These are phyloP conservation scores for Griposia aprilina DNA, from an alignment of 2,888 invertebrate species.

Conservation along the genomic window DNA sequence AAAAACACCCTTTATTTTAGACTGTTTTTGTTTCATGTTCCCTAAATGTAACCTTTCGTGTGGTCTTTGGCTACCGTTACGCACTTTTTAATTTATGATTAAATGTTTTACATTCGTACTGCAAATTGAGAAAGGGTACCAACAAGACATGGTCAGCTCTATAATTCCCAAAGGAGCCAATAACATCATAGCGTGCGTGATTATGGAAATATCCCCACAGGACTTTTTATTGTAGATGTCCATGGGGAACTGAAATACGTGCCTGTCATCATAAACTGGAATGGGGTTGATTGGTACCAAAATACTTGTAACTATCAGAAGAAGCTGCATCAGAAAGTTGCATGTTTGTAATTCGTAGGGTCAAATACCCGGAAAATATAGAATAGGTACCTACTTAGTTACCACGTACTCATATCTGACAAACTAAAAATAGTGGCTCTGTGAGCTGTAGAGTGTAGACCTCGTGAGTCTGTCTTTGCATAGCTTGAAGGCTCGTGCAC, in stretches of 20 bases:
- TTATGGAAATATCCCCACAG: conserved; percentile 60
- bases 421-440: too few species aligned
- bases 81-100: conserved; percentile 34
- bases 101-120: conserved; percentile 20
- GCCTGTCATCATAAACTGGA: conserved; percentile 45
- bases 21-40: not conserved
- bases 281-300: conserved; percentile 36
- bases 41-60: not conserved
- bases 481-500: too few species aligned
- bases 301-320: not conserved
- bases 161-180: conserved; percentile 39
- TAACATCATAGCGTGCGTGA: conserved; percentile 60
- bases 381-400: not conserved
- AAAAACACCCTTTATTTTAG: conserved; percentile 21
- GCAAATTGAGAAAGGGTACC: conserved; percentile 39
- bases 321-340: not conserved
- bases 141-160: conserved; percentile 44
- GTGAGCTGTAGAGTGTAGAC: too few species aligned
- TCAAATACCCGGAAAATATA: not conserved
- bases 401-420: too few species aligned
- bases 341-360: not conserved
- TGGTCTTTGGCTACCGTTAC: conserved; percentile 7
- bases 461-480: too few species aligned
- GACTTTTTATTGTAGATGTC: conserved; percentile 50
- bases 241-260: conserved; percentile 54